A percentile compares a stretch with the other conserved stretches of the same genome.
phyloP scores from a whole-genome alignment of 2,888 invertebrate species.

The Chrysodeixis includens region DNA sequence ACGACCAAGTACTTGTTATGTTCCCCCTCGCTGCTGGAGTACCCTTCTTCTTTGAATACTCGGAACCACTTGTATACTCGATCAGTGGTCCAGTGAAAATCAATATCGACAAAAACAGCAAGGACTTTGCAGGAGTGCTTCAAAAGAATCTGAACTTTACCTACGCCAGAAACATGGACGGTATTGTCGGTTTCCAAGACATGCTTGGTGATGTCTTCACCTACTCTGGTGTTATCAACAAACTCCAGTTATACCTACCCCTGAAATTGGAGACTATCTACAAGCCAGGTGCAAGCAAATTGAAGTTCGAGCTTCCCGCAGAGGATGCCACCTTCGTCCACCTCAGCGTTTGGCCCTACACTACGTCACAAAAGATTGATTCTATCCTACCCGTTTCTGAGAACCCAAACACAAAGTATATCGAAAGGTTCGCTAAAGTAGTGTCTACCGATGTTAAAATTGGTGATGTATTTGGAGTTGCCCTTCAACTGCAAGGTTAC shows the following conservation, averaged over 20 bases:
- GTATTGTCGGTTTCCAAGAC: constrained; percentile 90
- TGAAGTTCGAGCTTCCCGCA: constrained; percentile 83
- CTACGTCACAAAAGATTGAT: constrained; percentile 88
- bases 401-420: constrained; percentile 80
- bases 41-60: constrained; percentile 91
- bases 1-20: constrained; percentile 88
- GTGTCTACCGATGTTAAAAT: constrained; percentile 71
- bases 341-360: constrained; percentile 91
- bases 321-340: constrained; percentile 87
- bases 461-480: constrained; percentile 86
- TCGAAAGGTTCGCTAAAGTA: constrained; percentile 72
- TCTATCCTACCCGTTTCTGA: constrained; percentile 84
- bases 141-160: constrained; percentile 84
- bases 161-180: constrained; percentile 88
- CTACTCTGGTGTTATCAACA: constrained; percentile 90
- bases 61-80: constrained; percentile 87
- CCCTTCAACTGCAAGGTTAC: constrained; percentile 85
- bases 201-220: constrained; percentile 90
- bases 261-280: constrained; percentile 83
- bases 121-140: constrained; percentile 70
- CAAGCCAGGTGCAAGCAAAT: constrained; percentile 77
- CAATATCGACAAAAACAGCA: constrained; percentile 20
- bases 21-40: constrained; percentile 92
- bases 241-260: constrained; percentile 89
- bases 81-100: constrained; percentile 71